Evolutionary conservation across 2,888 invertebrate genomes (phyloP), one percentile per base, ranked within the genome.

Genomic region (Agrotis exclamationis): DNA sequence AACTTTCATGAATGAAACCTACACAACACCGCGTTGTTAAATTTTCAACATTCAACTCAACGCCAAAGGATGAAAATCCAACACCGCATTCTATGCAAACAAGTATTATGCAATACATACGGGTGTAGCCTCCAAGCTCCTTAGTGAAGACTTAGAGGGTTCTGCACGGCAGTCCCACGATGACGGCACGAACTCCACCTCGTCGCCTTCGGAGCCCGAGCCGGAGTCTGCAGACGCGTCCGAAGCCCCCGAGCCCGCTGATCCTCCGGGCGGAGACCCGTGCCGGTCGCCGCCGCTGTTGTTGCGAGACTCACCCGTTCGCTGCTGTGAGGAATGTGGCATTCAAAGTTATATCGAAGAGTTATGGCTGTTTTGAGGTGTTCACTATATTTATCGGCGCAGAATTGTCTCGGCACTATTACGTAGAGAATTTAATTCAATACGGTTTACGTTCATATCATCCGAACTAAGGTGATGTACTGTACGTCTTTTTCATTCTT

Each of bases 111-210:
- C 2, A 39, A 56, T 75, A 89, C 89, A 75, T 63, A 95, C 93
- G 79, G 92, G 91, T 11, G 92, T 88, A 0, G 90, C 79, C 58
- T 95, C 94, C 47, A 94, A 84, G 56, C 93, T 95, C 74, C 95
- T 85, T 22, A 98, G 93, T 20, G 98, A 97, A 39, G 98, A 98
- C 92, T 98, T 97, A 63, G 97, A 96, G n/a, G 98, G 98, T 2
- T 97, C 97, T 22, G 98, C 97, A 86, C 97, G 97, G 84, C 98
- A 97, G 92, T 98, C 97, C 98, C 98, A 98, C 75, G 98, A 98
- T 5, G 98, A 98, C 9, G 98, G 98, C 71, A 98, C 97, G 91
- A 98, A 98, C 89, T 97, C 98, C 67, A 97, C 97, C 86, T 97
- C 97, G 79, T 97, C 97, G 59, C 97, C 97, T 82, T 97, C 97